Base-by-base conservation (phyloP, 1,140 invertebrate genomes). In the Conopomorpha cramerella region DNA sequence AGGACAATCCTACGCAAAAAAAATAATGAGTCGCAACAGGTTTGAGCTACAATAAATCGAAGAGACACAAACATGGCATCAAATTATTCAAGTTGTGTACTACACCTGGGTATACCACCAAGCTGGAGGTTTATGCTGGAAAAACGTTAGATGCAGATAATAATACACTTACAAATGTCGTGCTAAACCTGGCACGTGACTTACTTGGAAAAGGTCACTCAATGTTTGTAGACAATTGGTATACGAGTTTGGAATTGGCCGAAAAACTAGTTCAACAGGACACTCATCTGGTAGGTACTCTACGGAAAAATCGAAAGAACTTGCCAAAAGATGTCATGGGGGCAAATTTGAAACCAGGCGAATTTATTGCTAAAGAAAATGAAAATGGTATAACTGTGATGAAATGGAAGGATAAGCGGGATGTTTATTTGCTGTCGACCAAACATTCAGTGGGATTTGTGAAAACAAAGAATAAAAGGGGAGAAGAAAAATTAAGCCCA, bases 251-350 rank as follows among this genome's bases (percentile, higher is more conserved):
- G n/a, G 35, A 46, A 30, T 40, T 78, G 18, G 60, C 62, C 16
- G 34, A 57, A 23, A 46, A 61, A 45, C 42, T 76, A 25, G 23
- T 74, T 37, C 36, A 52, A 14, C 46, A 53, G 34, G 49, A 77
- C 38, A 80, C 63, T 0, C 63, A 79, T 57, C 45, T 70, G n/a
- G 45, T 68, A 41, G 71, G 72, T 18, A 80, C 65, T 34, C 30
- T 81, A 13, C 41, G 58, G 31, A 45, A 46, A 38, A 70, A 71
- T 41, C 41, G 61, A 33, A 65, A 60, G 46, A 45, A 46, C 33
- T 46, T 61, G 18, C 61, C 65, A n/a, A 51, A 55, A 41, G 51
- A 55, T 27, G 49, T 76, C 3, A 45, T 62, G 36, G 36, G 44
- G 26, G 40, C 43, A 18, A 76, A 65, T 42, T 51, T 78, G 37